phyloP scores from a whole-genome alignment of 2,113 vertebrate species.

The Gavialis gangeticus region DNA sequence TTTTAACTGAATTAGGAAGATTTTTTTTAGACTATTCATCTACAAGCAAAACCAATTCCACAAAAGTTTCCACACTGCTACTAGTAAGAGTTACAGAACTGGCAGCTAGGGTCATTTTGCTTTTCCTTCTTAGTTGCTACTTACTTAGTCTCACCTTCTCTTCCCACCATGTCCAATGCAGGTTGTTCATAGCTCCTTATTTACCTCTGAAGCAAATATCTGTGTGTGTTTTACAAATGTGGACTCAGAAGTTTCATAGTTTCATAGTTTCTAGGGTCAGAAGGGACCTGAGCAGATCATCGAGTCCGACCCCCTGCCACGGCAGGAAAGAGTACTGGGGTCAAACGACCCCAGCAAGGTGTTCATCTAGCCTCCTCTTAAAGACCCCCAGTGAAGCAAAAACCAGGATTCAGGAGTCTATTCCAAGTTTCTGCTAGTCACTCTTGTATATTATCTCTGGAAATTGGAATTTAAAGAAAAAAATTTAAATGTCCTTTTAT shows the following conservation, averaged over 20 bases:
- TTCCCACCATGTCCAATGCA: neutral
- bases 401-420: neutral
- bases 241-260: neutral
- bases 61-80: neutral
- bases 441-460: neutral
- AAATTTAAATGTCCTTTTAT: neutral
- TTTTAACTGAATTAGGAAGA: neutral
- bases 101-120: neutral
- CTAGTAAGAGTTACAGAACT: neutral
- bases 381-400: neutral
- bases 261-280: no score
- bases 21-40: neutral
- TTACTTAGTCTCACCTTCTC: neutral
- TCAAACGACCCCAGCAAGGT: no score
- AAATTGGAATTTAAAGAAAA: neutral
- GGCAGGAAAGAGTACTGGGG: no score
- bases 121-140: slow-evolving; percentile 17
- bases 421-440: neutral
- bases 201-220: neutral
- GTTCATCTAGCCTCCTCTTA: no score
- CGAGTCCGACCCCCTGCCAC: no score
- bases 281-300: no score
- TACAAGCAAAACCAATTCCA: neutral
- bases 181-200: neutral
- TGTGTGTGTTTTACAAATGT: neutral